Conservation (phyloP, 2,888 invertebrate species). For the Unio delphinus region DNA sequence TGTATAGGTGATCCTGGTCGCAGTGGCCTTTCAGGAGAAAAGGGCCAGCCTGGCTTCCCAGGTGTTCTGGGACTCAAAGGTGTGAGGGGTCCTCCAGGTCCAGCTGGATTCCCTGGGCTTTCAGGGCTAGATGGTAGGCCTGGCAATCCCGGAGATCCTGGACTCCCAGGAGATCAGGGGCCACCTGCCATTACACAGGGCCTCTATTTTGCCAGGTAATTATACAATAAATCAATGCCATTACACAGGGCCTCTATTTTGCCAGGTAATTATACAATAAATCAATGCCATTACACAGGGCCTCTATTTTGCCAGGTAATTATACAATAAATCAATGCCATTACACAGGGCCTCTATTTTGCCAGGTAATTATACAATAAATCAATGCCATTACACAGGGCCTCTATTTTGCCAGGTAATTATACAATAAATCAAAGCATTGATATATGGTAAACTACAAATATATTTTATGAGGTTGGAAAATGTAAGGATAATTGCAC, state of each 20-base stretch:
- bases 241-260: constrained; percentile 65
- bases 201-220: constrained; percentile 64
- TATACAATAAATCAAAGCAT: constrained; percentile 1
- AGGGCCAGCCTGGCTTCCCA: constrained; percentile 24
- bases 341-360: constrained; percentile 65
- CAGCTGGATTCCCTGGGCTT: constrained; percentile 41
- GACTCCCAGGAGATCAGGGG: constrained; percentile 75
- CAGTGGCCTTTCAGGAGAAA: constrained; percentile 32
- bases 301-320: constrained; percentile 64
- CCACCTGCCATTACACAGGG: constrained; percentile 60
- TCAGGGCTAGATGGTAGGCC: constrained; percentile 74
- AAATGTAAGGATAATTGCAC: too few species aligned
- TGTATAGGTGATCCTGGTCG: constrained; percentile 3
- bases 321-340: constrained; percentile 2
- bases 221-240: constrained; percentile 2
- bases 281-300: constrained; percentile 55
- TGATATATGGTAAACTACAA: background rate
- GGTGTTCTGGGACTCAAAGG: constrained; percentile 21
- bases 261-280: constrained; percentile 54
- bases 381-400: constrained; percentile 54
- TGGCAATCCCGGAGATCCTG: constrained; percentile 77
- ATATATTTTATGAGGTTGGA: background rate
- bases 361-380: constrained; percentile 54
- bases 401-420: constrained; percentile 64
- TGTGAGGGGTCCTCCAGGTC: constrained; percentile 17